Evolutionary conservation across 2,888 invertebrate species (phyloP).

Genomic region (Eutolmus rufibarbis): DNA sequence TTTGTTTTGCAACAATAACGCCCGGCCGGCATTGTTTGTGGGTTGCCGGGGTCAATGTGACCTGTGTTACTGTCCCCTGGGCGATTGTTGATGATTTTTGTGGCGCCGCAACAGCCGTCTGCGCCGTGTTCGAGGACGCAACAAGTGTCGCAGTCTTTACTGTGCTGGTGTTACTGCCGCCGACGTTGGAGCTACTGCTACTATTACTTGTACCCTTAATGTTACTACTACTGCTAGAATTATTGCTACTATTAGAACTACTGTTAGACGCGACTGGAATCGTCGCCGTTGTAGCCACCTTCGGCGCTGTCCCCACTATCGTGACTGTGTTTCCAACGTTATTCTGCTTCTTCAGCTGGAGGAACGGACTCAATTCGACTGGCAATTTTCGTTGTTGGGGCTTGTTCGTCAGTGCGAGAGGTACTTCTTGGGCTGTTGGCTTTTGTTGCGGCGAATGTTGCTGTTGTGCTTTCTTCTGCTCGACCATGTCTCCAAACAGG

Average conservation of each 20-base stretch:
- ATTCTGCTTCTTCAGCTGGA: constrained; percentile 67
- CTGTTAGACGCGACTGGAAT: constrained; percentile 46
- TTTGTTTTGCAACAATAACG: constrained; percentile 88
- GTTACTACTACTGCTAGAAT: constrained; percentile 49
- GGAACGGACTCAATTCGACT: constrained; percentile 70
- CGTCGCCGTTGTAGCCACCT: constrained; percentile 1
- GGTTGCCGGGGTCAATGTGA: constrained; percentile 52
- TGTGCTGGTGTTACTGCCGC: constrained; percentile 54
- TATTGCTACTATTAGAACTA: constrained; percentile 47
- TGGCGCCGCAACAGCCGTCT: constrained; percentile 40
- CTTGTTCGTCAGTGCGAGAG: constrained; percentile 68
- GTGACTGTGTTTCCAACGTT: constrained; percentile 52
- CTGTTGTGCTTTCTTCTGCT: constrained; percentile 54
- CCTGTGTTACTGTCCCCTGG: constrained; percentile 52
- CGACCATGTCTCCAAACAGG: constrained; percentile 78
- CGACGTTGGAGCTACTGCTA: constrained; percentile 52
- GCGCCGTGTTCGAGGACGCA: constrained; percentile 41
- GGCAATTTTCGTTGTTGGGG: constrained; percentile 64
- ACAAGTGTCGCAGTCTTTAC: constrained; percentile 53
- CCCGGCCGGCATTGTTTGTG: constrained; percentile 81
- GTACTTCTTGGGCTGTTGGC: constrained; percentile 65
- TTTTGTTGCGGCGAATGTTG: constrained; percentile 56
- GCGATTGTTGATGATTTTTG: constrained; percentile 40
- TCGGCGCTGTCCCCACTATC: constrained; percentile 51
- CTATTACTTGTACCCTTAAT: constrained; percentile 50